Conservation (phyloP, 2,797 vertebrate species). For the Pygocentrus nattereri region DNA sequence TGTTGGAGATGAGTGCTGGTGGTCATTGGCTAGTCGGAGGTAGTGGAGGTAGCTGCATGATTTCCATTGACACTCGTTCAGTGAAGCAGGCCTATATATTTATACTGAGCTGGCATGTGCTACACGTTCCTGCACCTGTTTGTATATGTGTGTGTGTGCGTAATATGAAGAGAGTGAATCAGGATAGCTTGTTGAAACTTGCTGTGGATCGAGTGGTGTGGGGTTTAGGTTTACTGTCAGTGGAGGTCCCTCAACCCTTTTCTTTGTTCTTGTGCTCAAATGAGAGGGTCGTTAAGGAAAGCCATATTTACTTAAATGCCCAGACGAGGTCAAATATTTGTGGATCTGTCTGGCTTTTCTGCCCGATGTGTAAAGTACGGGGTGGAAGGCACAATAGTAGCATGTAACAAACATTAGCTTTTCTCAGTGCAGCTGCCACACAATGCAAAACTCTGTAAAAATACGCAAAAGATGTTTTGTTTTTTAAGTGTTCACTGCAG, state of each 20-base stretch:
- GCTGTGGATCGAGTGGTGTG: conserved; percentile 42
- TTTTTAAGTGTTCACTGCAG: no score
- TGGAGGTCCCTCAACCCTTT: neutral
- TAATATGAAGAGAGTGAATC: conserved; percentile 8
- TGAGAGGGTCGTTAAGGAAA: neutral
- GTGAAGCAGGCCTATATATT: neutral
- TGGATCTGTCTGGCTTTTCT: conserved; percentile 11
- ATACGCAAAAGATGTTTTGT: neutral
- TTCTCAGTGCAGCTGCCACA: neutral
- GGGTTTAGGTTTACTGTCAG: neutral
- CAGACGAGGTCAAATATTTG: conserved; percentile 41
- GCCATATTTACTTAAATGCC: conserved; percentile 1
- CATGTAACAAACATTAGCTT: neutral
- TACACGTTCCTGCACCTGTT: conserved; percentile 17
- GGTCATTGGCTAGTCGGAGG: neutral
- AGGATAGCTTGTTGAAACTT: conserved; percentile 66
- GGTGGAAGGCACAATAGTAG: neutral
- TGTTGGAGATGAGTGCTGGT: neutral
- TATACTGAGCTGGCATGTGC: conserved; percentile 9
- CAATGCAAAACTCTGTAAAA: neutral
- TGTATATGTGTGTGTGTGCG: conserved; percentile 20
- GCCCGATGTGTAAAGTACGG: neutral
- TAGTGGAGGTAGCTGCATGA: no score
- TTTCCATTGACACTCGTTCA: neutral
- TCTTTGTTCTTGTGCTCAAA: neutral